A percentile compares a stretch with the other conserved stretches of the same genome.
Evolutionary conservation across 1,140 invertebrate species (phyloP).

Genomic region (Stegodyphus mimosarum): DNA sequence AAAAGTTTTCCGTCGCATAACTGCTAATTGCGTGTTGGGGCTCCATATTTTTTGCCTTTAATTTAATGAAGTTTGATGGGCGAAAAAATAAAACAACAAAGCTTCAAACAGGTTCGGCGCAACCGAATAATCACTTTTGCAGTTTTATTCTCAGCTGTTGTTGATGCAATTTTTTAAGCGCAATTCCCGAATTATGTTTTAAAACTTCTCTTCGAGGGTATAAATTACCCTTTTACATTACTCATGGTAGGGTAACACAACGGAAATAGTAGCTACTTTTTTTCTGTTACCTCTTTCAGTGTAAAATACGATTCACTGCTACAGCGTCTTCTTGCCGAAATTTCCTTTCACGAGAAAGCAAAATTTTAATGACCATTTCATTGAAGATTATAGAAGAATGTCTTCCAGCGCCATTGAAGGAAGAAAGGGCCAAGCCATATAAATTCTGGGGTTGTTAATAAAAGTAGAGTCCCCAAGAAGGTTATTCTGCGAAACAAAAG

Average conservation of each 20-base stretch:
- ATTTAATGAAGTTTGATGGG: constrained; percentile 53
- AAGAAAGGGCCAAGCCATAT: background rate
- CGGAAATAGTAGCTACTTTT: constrained; percentile 21
- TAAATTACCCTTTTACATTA: background rate
- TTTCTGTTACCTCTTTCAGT: too few species aligned
- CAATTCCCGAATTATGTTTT: background rate
- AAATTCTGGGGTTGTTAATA: background rate
- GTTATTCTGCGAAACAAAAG: constrained; percentile 26
- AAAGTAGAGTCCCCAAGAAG: background rate
- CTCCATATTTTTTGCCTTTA: constrained; percentile 22
- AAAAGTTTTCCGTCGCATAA: constrained; percentile 48
- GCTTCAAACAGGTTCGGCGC: constrained; percentile 4
- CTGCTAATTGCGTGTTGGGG: constrained; percentile 46
- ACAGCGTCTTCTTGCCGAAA: too few species aligned
- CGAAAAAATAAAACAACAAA: background rate
- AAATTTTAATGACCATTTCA: constrained; percentile 38
- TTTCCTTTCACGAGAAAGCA: background rate
- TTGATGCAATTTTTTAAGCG: too few species aligned
- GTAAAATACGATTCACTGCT: too few species aligned
- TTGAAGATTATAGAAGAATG: constrained; percentile 23
- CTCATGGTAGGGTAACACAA: background rate
- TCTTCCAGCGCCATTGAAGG: background rate
- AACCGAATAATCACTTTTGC: constrained; percentile 47
- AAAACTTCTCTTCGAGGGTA: background rate
- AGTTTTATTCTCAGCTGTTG: background rate